These are phyloP conservation scores for Steromphala cineraria DNA, from an alignment of 2,888 invertebrate species.

Conservation along the genomic window DNA sequence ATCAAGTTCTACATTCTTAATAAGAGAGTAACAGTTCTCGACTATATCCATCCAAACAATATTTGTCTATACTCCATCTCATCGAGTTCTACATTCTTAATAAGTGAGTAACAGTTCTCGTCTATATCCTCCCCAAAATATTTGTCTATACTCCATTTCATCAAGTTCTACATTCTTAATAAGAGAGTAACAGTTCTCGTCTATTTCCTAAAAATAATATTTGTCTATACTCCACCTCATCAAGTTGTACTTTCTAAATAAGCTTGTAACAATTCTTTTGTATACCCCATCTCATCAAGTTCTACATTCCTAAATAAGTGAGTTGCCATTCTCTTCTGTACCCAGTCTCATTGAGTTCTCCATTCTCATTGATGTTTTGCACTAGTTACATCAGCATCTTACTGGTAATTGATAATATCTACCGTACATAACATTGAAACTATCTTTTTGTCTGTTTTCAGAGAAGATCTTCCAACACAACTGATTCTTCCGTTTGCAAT, in stretches of 20 bases:
- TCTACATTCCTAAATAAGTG: no score
- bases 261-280: constrained; percentile 54
- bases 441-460: constrained; percentile 69
- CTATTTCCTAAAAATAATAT: no score
- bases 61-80: constrained; percentile 92
- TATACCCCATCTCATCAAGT: no score
- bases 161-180: no score
- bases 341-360: constrained; percentile 95
- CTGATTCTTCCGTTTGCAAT: constrained; percentile 89
- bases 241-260: constrained; percentile 89
- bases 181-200: no score
- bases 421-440: no score
- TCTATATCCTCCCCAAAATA: no score
- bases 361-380: constrained; percentile 75
- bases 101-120: constrained; percentile 51
- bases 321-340: constrained; percentile 94
- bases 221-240: constrained; percentile 93
- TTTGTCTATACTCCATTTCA: no score
- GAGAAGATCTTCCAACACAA: constrained; percentile 94
- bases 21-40: constrained; percentile 51
- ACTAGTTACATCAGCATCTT: no score
- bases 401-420: no score
- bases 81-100: constrained; percentile 92
- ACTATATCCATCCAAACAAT: no score
- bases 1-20: constrained; percentile 92